A percentile compares a stretch with the other conserved stretches of the same genome.
phyloP scores from a whole-genome alignment of 23 tunicate species.

The Trididemnum clinides region DNA sequence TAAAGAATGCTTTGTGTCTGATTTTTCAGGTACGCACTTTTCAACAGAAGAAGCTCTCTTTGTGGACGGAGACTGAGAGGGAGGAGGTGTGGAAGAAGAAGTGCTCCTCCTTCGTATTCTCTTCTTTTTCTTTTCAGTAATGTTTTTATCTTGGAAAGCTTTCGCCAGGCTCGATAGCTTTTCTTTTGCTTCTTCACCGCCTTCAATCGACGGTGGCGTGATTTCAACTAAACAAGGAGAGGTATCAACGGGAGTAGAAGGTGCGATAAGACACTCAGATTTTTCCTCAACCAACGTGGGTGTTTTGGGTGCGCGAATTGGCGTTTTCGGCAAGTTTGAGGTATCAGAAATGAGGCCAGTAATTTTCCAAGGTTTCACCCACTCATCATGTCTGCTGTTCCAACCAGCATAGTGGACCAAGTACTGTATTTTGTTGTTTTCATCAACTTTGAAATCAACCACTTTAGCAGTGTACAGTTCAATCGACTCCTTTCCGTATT shows the following conservation, averaged over 20 bases:
- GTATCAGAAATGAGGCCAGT: not conserved
- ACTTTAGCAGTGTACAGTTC: slow-evolving; percentile 79
- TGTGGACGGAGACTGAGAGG: not conserved
- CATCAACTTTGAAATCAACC: slow-evolving; percentile 52
- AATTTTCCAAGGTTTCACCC: slow-evolving; percentile 62
- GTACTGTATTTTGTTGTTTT: slow-evolving; percentile 48
- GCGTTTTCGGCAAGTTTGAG: not conserved
- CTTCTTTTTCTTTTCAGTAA: not conserved
- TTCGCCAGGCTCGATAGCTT: not conserved
- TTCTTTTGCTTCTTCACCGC: not conserved
- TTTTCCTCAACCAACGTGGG: not conserved
- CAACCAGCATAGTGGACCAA: slow-evolving; percentile 85
- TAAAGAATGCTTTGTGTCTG: not conserved
- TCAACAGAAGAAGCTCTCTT: slow-evolving; percentile 61
- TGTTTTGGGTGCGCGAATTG: not conserved
- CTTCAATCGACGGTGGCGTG: not conserved
- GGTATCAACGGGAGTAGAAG: not conserved
- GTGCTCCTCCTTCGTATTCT: slow-evolving; percentile 52
- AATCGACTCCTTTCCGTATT: slow-evolving; percentile 82
- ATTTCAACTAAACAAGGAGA: not conserved
- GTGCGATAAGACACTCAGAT: not conserved
- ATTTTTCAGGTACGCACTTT: not conserved
- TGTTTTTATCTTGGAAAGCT: not conserved
- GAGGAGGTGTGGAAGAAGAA: slow-evolving; percentile 55
- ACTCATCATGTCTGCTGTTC: slow-evolving; percentile 87